Percentiles rank a stretch among this genome's conserved stretches.
These are phyloP conservation scores for Smittia aterrima DNA, from an alignment of 2,888 invertebrate species.

Conservation along the genomic window DNA sequence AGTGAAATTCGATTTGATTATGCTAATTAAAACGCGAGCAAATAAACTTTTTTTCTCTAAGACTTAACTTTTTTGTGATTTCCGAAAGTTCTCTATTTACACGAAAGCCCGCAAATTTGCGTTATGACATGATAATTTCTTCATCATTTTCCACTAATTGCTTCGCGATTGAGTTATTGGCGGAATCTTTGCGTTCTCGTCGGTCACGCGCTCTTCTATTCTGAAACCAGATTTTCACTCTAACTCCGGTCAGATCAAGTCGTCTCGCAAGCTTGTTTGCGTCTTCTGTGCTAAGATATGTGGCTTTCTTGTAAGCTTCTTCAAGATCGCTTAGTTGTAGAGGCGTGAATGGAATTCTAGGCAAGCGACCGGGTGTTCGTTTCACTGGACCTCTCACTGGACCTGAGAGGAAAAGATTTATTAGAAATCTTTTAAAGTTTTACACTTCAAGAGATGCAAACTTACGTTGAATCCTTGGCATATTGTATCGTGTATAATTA, in stretches of 20 bases:
- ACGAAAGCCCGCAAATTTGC: not conserved
- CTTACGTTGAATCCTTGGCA: conserved; percentile 66
- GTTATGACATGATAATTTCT: conserved; percentile 30
- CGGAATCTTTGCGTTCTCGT: conserved; percentile 59
- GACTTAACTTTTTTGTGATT: not conserved
- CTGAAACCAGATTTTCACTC: conserved; percentile 80
- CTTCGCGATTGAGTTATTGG: not conserved
- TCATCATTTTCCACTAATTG: conserved; percentile 13
- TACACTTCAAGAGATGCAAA: conserved; percentile 43
- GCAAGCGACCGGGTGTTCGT: conserved; percentile 61
- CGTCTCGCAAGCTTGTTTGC: conserved; percentile 61
- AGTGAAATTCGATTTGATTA: not conserved
- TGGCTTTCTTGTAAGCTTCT: conserved; percentile 61
- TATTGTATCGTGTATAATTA: conserved; percentile 67
- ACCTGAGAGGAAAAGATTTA: conserved; percentile 44
- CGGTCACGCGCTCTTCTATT: conserved; percentile 74
- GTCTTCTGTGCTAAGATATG: conserved; percentile 67
- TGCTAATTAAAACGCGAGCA: too few relatives aligned
- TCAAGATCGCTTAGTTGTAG: conserved; percentile 64
- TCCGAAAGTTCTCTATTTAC: not conserved
- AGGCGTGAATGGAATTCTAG: conserved; percentile 69
- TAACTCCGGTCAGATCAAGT: conserved; percentile 63
- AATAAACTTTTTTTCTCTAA: too few relatives aligned
- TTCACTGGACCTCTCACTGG: conserved; percentile 51
- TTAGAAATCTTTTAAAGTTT: not conserved